Base-by-base conservation (phyloP, 2,113 vertebrate genomes). In the Dermatemys mawii region DNA sequence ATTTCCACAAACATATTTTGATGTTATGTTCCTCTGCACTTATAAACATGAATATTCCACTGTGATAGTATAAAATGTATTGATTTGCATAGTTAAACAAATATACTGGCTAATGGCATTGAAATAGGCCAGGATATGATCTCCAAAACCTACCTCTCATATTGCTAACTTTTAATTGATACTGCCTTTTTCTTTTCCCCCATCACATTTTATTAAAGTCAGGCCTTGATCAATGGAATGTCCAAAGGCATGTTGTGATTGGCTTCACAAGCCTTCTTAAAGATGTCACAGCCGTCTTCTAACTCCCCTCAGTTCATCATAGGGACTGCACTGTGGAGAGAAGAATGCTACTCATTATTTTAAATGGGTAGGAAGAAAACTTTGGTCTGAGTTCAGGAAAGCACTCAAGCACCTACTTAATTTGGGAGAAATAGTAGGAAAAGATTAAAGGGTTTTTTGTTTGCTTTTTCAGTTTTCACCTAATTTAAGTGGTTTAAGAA, bases 1-100 rank as follows among this genome's bases (percentile, higher is more conserved):
- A 55, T 26, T 24, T 90, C 55, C 26, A 60, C 13, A 78, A 50
- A 26, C n/a, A 82, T 16, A 46, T 38, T 46, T 80, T 53, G 91
- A 86, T 2, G 0, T 44, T 60, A n/a, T 44, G 51, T n/a, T 53
- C 35, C 35, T 91, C 12, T 50, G 44, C 80, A 87, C 22, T 50
- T 44, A 10, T 3, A 13, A 4, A 19, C 0, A 0, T 2, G 6
- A 29, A 51, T 9, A n/a, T 7, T 54, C 27, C 63, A 38, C 60
- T 67, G 60, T 19, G 32, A 38, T n/a, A 38, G 35, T 41, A 90
- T 22, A 85, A 50, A 38, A 73, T 94, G n/a, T 84, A n/a, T 53
- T 4, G 54, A 91, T 83, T 81, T 51, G 86, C 57, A 51, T 27
- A 83, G 53, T 26, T 81, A 85, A 94, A 80, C 46, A 90, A 86